phyloP scores from a whole-genome alignment of 1,140 invertebrate species.

The Maconellicoccus hirsutus region DNA sequence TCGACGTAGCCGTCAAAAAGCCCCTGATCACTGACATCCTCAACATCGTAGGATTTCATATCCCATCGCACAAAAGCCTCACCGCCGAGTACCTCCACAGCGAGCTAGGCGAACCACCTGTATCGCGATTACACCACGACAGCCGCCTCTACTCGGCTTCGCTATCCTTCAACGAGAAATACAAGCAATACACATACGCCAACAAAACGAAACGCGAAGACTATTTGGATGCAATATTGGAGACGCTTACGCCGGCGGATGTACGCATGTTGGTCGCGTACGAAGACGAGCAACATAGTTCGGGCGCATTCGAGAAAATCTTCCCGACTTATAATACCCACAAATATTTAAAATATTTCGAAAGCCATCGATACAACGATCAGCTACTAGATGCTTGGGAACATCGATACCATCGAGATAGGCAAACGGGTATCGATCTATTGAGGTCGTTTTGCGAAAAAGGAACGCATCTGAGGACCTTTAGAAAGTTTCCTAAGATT shows the following conservation, averaged over 20 bases:
- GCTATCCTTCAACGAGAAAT: constrained; percentile 46
- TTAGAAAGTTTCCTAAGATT: background rate
- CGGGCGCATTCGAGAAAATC: constrained; percentile 61
- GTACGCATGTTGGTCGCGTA: constrained; percentile 68
- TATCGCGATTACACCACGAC: constrained; percentile 40
- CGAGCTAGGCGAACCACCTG: background rate
- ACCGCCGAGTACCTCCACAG: background rate
- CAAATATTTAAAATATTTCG: constrained; percentile 72
- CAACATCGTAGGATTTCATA: constrained; percentile 81
- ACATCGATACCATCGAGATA: constrained; percentile 42
- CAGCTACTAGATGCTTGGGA: constrained; percentile 89
- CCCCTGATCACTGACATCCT: constrained; percentile 79
- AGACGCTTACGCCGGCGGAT: constrained; percentile 76
- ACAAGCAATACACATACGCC: constrained; percentile 25
- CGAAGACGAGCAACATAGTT: constrained; percentile 78
- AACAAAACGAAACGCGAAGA: constrained; percentile 16
- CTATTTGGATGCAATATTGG: constrained; percentile 61
- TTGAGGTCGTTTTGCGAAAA: background rate
- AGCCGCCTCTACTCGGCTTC: constrained; percentile 51
- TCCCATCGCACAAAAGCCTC: constrained; percentile 41
- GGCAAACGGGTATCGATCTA: background rate
- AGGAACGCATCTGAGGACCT: background rate
- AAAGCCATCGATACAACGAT: constrained; percentile 82
- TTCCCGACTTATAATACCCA: constrained; percentile 70
- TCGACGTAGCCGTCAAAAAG: constrained; percentile 88